Evolutionary conservation across 2,113 vertebrate genomes (phyloP), one percentile per base, ranked within the genome.

Genomic region (Hipposideros armiger): DNA sequence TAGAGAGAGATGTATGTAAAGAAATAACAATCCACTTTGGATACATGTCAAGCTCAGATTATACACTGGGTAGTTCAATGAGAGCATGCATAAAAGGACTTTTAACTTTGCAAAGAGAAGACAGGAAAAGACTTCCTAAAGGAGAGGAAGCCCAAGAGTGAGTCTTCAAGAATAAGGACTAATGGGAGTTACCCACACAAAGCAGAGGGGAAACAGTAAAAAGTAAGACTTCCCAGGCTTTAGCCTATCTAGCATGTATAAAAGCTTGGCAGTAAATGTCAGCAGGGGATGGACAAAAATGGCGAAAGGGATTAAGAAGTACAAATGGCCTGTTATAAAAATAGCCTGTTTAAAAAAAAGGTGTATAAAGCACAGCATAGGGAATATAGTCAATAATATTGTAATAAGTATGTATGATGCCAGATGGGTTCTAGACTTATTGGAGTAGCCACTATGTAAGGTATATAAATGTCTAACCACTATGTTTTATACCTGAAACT

Each of bases 121-220:
- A 62, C 5, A 81, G 8, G 6, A 66, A 82, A 82, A 73, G n/a
- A 40, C 36, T 90, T 92, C 74, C 16, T 30, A 77, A 52, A 69
- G 32, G 58, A 70, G n/a, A 85, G 20, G 17, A 86, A 89, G 15
- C 22, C 60, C 60, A 66, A 74, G 72, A 93, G 16, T 74, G 42
- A 73, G 7, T 85, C 52, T 90, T 96, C 40, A 85, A 90, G 64
- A 90, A 73, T 50, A 84, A 93, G 32, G 52, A 95, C n/a, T 26
- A 78, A 62, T 52, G 4, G 45, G 32, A 54, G 36, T 86, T 74
- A 87, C 20, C 3, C 15, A 88, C n/a, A 93, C 10, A 72, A 47
- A 80, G 24, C 50, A 72, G 10, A 42, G 15, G n/a, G 2, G 0
- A 24, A 9, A 11, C 2, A 1, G 26, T 45, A 36, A 82, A 14